Evolutionary conservation across 2,888 invertebrate species (phyloP).

Genomic region (Ceramica pisi): DNA sequence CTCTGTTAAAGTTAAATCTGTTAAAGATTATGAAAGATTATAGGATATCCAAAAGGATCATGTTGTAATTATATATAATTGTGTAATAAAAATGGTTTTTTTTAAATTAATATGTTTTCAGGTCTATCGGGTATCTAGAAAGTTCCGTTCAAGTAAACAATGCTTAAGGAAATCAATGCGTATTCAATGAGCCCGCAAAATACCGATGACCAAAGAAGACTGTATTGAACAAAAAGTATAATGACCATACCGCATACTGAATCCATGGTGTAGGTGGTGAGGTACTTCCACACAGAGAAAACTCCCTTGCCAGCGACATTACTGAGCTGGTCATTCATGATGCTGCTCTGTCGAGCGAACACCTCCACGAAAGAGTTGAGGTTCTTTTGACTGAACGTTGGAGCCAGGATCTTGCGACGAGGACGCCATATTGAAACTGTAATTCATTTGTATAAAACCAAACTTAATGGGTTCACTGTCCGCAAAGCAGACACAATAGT

Average conservation of each 20-base stretch:
- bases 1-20: no score
- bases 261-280: conserved; percentile 40
- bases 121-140: background rate
- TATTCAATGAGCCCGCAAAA: background rate
- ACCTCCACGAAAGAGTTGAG: conserved; percentile 68
- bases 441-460: background rate
- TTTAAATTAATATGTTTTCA: no score
- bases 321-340: conserved; percentile 48
- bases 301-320: conserved; percentile 15
- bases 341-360: conserved; percentile 66
- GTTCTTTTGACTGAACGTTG: conserved; percentile 70
- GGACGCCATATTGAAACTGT: conserved; percentile 75
- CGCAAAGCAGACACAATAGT: no score
- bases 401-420: conserved; percentile 73
- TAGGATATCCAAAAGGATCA: no score
- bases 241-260: conserved; percentile 29
- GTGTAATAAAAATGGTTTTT: no score
- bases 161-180: background rate
- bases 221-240: background rate
- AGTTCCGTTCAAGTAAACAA: background rate
- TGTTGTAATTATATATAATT: no score
- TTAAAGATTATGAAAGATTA: no score
- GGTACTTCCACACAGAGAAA: conserved; percentile 43
- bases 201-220: background rate
- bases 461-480: no score